phyloP scores from a whole-genome alignment of 2,888 invertebrate genomes.

The Yponomeuta sedellus region DNA sequence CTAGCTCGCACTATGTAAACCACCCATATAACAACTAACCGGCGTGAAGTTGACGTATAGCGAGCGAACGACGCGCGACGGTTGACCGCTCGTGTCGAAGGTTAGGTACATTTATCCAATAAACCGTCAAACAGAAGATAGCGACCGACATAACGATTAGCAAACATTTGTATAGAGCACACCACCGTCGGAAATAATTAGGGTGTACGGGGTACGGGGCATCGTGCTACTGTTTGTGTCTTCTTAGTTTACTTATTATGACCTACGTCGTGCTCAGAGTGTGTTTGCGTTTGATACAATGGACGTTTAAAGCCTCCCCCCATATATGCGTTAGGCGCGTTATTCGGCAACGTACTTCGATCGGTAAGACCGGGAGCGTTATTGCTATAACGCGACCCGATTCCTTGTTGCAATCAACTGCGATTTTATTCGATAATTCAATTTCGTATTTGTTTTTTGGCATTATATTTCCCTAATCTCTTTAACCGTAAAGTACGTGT shows the following conservation, averaged over 20 bases:
- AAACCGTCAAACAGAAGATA: conserved; percentile 31
- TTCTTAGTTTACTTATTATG: neutral
- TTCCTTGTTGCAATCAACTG: too few relatives aligned
- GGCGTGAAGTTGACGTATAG: conserved; percentile 7
- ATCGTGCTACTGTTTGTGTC: neutral
- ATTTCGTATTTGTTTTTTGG: too few relatives aligned
- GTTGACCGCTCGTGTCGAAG: conserved; percentile 57
- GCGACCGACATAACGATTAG: conserved; percentile 37
- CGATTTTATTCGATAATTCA: too few relatives aligned
- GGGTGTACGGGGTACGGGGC: conserved; percentile 23
- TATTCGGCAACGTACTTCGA: too few relatives aligned
- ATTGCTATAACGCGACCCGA: too few relatives aligned
- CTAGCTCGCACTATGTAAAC: too few relatives aligned
- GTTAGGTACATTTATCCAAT: conserved; percentile 40
- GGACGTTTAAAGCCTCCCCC: too few relatives aligned
- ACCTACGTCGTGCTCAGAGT: neutral
- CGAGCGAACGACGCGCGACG: conserved; percentile 27
- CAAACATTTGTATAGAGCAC: conserved; percentile 47
- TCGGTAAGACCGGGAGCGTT: too few relatives aligned
- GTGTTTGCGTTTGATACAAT: neutral
- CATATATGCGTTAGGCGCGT: too few relatives aligned
- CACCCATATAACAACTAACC: too few relatives aligned
- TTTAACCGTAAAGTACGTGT: too few relatives aligned
- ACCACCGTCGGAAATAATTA: conserved; percentile 38
- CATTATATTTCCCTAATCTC: too few relatives aligned